These are phyloP conservation scores for Tridacna crocea DNA, from an alignment of 2,888 invertebrate species.

Conservation along the genomic window DNA sequence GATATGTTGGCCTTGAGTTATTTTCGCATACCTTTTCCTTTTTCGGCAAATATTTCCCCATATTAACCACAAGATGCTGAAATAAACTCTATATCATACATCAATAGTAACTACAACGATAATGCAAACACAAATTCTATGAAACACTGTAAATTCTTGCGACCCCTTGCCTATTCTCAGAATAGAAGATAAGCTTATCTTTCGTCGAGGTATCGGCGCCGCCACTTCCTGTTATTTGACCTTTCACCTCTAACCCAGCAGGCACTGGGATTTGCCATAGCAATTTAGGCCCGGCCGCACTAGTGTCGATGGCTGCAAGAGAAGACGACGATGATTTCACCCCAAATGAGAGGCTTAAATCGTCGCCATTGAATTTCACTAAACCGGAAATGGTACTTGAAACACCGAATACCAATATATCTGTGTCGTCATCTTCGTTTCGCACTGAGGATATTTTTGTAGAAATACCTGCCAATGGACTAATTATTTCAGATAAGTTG, in stretches of 20 bases:
- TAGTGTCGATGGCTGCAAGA: constrained; percentile 37
- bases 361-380: background rate
- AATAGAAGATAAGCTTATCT: constrained; percentile 38
- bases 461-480: constrained; percentile 25
- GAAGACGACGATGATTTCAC: background rate
- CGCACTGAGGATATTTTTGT: constrained; percentile 54
- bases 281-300: background rate
- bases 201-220: constrained; percentile 31
- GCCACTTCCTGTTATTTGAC: constrained; percentile 46
- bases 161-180: constrained; percentile 15
- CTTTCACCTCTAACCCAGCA: constrained; percentile 35
- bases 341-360: background rate
- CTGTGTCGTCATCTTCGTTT: constrained; percentile 34
- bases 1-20: too few relatives aligned
- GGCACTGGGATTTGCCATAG: constrained; percentile 42
- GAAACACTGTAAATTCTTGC: constrained; percentile 10
- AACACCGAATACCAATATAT: constrained; percentile 56
- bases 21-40: too few relatives aligned
- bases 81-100: too few relatives aligned
- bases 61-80: too few relatives aligned
- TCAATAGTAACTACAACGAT: too few relatives aligned
- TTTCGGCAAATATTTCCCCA: too few relatives aligned
- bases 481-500: background rate
- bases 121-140: background rate
- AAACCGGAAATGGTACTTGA: background rate